Evolutionary conservation across 2,888 invertebrate genomes (phyloP), one percentile per base, ranked within the genome.

Genomic region (Sylvicola cinctus): DNA sequence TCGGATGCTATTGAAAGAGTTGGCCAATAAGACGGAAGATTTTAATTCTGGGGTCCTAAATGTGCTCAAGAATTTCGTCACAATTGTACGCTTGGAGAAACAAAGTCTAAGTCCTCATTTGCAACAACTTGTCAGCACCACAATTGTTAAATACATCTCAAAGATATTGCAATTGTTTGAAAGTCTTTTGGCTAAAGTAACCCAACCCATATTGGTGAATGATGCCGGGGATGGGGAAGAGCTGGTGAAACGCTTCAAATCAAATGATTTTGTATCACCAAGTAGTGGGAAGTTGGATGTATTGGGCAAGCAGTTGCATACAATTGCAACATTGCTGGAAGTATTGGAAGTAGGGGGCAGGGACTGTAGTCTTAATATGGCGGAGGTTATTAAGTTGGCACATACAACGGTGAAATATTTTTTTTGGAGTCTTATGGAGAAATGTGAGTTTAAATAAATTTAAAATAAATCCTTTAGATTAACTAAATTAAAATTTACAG

Each of bases 391-490:
- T 14, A 78, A 74, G 52, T 58, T 80, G 12, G 70, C 78, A 0
- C 67, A 72, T 41, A 68, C 77, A 0, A 68, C 71, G 5, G 73
- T 78, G 3, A 70, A 73, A 44, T 83, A 80, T 49, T 83, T 81
- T 54, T 83, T 79, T 50, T 62, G 73, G 37, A 75, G 75, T 45
- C 62, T 81, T 38, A 66, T 66, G 35, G 68, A 77, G 45, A 56
- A 62, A 52, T 73, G 78, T 74, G 55, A 50, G 47, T 43, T 15
- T 38, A 26, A 12, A n/a, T 23, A 13, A 13, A 20, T 6, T 6
- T 8, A 20, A 20, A 6, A 20, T n/a, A n/a, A n/a, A n/a, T n/a
- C n/a, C n/a, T n/a, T n/a, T n/a, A n/a, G n/a, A n/a, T n/a, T n/a
- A 11, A 29, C 15, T 16, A 34, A 20, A 6, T 20, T 20, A 6